Evolutionary conservation across 2,888 invertebrate genomes (phyloP), one percentile per base, ranked within the genome.

Genomic region (Artemia sinica): DNA sequence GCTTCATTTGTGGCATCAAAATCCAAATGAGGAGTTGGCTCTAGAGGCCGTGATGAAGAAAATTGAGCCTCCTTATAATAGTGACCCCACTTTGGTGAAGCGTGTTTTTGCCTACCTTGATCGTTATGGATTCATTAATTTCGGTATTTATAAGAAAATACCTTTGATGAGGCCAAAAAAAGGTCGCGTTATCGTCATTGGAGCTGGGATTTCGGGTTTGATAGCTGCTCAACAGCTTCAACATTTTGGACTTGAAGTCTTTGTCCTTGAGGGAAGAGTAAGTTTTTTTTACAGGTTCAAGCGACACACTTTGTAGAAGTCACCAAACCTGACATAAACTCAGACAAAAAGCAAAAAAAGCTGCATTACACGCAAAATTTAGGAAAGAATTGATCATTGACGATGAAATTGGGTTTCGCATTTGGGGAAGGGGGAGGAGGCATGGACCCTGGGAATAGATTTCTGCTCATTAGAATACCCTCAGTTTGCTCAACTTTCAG

Each of bases 111-210:
- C 89, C 0, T 98, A 90, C 78, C 81, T 98, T 52, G 92, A 96
- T 76, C 84, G 98, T 66, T 92, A 96, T 78, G 96, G 97, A 3
- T 93, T 90, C 75, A 94, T 98, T 72, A 98, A 98, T 80, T 97
- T 92, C 81, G 98, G 98, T 0, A 87, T 95, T 67, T 98, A 92
- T 78, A 91, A 93, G 77, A 82, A 91, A 52, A 78, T 89, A 6
- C 72, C 80, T 68, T 80, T 80, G 41, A 75, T 74, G n/a, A 78
- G 79, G 73, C n/a, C 68, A 1, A 80, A 81, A 73, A 72, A 77
- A 67, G 82, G 84, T 7, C 82, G 82, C 76, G 83, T 84, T 1
- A 81, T 85, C 69, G 81, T 85, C 65, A 83, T 85, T 75, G 85
- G 87, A 73, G 84, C 87, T 74, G 96, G 96, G 66, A 93, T 96